Evolutionary conservation across 2,797 vertebrate species (phyloP).

Genomic region (Sebastes iracundus): DNA sequence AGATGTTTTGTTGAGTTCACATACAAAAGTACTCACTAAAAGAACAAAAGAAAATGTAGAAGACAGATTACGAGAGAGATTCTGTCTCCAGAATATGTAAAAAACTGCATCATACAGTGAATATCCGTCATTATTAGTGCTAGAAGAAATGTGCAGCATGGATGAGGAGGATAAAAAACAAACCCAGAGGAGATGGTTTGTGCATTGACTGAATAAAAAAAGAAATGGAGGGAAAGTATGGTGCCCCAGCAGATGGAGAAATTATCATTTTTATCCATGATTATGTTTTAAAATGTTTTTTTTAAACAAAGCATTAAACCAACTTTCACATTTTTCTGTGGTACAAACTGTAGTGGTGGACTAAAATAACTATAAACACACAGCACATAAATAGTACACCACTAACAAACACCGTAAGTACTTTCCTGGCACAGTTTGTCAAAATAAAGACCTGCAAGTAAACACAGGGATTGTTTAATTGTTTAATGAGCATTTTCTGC

Average conservation of each 20-base stretch:
- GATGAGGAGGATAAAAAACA: not conserved
- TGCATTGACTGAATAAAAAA: not conserved
- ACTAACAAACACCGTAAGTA: not conserved
- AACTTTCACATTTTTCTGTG: not conserved
- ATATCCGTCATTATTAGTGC: not conserved
- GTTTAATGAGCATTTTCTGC: not conserved
- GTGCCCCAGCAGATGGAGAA: not conserved
- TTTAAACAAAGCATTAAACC: not conserved
- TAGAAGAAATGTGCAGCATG: not conserved
- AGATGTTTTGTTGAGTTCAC: not conserved
- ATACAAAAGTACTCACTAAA: not conserved
- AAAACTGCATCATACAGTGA: not conserved
- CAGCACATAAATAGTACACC: not conserved
- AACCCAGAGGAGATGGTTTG: not conserved
- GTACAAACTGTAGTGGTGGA: not conserved
- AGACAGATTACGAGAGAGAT: not conserved
- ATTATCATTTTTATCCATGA: not conserved
- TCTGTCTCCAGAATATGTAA: not conserved
- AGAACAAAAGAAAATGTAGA: not conserved
- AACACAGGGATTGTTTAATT: slow-evolving; percentile 9
- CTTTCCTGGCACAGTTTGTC: not conserved
- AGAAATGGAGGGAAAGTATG: not conserved
- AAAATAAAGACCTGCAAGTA: not conserved
- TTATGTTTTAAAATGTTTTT: not conserved
- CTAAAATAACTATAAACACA: slow-evolving; percentile 9